Evolutionary conservation across 2,113 vertebrate species (phyloP).

Genomic region (Colossoma macropomum): DNA sequence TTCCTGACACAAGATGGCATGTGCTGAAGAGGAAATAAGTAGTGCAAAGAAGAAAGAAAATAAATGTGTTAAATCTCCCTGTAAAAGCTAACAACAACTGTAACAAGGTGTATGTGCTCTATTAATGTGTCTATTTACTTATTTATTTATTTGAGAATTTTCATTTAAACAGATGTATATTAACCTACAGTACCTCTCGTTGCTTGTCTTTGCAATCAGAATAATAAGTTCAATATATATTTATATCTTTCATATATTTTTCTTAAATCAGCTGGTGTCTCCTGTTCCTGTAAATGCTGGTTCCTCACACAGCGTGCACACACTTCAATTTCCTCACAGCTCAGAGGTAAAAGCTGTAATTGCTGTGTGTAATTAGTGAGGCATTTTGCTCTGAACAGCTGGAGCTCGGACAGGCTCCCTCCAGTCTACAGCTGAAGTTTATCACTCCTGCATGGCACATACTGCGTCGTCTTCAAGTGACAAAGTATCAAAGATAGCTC

Average conservation of each 20-base stretch:
- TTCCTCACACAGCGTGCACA: slow-evolving; percentile 1
- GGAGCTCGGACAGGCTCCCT: slow-evolving; percentile 12
- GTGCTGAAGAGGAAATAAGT: neutral
- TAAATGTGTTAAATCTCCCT: neutral
- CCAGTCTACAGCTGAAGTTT: slow-evolving; percentile 47
- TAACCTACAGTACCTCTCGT: too few relatives aligned
- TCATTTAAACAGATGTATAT: neutral
- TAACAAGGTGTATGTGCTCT: neutral
- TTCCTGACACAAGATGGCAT: too few relatives aligned
- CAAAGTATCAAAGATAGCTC: neutral
- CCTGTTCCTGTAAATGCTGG: slow-evolving; percentile 10
- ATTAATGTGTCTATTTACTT: neutral
- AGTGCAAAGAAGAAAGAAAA: neutral
- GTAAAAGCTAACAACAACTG: neutral
- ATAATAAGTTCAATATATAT: neutral
- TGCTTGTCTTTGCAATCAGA: neutral
- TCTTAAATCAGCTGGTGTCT: neutral
- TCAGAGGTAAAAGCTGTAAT: slow-evolving; percentile 43
- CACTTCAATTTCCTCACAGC: slow-evolving; percentile 26
- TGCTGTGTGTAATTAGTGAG: slow-evolving; percentile 42
- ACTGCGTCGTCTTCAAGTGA: neutral
- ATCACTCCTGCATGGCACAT: slow-evolving; percentile 27
- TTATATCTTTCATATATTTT: neutral
- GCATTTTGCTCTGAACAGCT: slow-evolving; percentile 37
- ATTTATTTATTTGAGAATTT: too few relatives aligned